Conservation (phyloP, 2,797 vertebrate species). For the Paramormyrops hopkinsi region DNA sequence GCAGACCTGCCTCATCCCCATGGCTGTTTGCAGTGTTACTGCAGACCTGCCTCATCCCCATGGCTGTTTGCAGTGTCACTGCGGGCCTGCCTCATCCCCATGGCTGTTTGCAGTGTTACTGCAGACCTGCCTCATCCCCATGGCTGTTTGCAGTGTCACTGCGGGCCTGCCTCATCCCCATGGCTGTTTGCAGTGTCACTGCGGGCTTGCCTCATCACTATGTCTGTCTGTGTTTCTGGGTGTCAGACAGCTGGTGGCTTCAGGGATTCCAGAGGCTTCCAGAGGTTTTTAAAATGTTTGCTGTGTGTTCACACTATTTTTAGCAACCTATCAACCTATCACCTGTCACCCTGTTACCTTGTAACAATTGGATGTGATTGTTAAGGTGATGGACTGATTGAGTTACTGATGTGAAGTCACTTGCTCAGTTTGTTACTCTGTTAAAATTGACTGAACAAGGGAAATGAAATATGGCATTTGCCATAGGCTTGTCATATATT, state of each 20-base stretch:
- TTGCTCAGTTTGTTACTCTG: neutral
- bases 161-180: neutral
- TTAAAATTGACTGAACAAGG: neutral
- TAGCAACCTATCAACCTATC: neutral
- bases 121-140: no score
- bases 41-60: neutral
- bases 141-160: conserved; percentile 31
- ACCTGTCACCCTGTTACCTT: neutral
- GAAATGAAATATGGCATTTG: neutral
- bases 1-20: no score
- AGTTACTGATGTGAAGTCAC: neutral
- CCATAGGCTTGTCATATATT: neutral
- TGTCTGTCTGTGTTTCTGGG: neutral
- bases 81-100: neutral
- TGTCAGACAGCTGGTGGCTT: neutral
- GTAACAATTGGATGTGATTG: neutral
- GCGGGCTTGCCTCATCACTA: neutral
- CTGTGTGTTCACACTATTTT: neutral
- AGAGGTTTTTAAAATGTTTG: neutral
- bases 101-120: neutral
- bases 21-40: neutral
- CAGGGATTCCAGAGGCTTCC: neutral
- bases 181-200: conserved; percentile 30
- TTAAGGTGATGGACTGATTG: neutral
- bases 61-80: neutral